phyloP scores from a whole-genome alignment of 2,888 invertebrate genomes.

The Lutraria lutraria region DNA sequence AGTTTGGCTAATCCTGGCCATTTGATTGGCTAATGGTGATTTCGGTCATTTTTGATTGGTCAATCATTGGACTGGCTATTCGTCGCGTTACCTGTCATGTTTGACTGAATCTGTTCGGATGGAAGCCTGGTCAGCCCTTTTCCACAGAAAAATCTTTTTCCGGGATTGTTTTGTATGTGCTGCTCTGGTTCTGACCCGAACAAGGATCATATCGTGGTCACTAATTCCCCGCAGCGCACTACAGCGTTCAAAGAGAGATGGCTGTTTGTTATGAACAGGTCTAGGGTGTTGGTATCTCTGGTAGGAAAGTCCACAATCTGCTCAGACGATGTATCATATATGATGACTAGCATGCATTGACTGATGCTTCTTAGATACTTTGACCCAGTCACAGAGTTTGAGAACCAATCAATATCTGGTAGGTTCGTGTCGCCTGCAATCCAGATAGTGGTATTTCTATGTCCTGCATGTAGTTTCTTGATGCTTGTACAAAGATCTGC shows the following conservation, averaged over 20 bases:
- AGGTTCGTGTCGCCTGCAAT: conserved; percentile 43
- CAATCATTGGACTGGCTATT: too few species aligned
- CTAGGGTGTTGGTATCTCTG: background rate
- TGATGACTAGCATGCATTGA: background rate
- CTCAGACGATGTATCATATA: background rate
- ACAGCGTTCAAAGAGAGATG: background rate
- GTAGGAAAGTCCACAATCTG: background rate
- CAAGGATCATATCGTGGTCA: background rate
- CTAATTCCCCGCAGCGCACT: background rate
- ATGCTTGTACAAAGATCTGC: conserved; percentile 8
- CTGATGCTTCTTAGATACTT: background rate
- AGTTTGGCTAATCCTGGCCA: too few species aligned
- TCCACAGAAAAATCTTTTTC: background rate
- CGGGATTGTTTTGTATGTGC: background rate
- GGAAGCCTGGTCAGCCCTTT: background rate
- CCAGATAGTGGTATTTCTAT: conserved; percentile 38
- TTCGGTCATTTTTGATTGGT: too few species aligned
- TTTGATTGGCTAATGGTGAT: too few species aligned
- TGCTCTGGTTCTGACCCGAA: background rate
- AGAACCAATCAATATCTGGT: conserved; percentile 43
- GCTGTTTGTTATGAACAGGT: background rate
- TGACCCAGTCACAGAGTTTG: background rate
- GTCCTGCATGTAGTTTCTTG: background rate
- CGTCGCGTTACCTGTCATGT: too few species aligned
- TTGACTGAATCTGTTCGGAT: too few species aligned